Evolutionary conservation across 2,113 vertebrate species (phyloP).

Genomic region (Nasalis larvatus): DNA sequence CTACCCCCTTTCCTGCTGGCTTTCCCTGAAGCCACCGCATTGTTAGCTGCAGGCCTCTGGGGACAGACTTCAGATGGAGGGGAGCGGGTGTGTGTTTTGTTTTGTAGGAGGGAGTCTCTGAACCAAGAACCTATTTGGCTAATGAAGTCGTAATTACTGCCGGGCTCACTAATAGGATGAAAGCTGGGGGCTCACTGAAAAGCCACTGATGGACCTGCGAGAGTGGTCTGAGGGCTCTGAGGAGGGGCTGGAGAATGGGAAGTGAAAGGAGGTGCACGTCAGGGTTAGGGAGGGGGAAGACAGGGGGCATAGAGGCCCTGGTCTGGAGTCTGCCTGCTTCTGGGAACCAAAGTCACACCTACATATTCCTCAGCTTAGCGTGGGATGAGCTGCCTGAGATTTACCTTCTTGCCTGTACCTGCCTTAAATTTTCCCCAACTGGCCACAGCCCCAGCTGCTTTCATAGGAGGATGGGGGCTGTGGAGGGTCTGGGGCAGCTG

Average conservation of each 20-base stretch:
- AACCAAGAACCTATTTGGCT: constrained; percentile 76
- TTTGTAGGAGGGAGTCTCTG: constrained; percentile 61
- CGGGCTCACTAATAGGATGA: constrained; percentile 79
- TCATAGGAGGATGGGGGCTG: background rate
- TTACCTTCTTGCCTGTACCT: background rate
- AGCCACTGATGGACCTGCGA: constrained; percentile 59
- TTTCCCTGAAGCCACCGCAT: constrained; percentile 64
- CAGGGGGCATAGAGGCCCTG: background rate
- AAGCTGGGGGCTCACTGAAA: constrained; percentile 47
- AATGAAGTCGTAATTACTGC: constrained; percentile 85
- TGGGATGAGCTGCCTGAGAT: background rate
- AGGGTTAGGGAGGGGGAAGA: background rate
- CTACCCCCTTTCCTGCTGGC: background rate
- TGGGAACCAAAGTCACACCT: background rate
- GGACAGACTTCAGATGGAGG: constrained; percentile 55
- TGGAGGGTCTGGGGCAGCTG: background rate
- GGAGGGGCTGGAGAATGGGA: background rate
- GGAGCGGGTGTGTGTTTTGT: constrained; percentile 56
- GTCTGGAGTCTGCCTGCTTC: background rate
- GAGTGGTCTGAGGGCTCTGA: constrained; percentile 25
- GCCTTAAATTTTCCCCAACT: background rate
- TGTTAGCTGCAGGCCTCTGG: constrained; percentile 59
- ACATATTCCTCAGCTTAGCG: background rate
- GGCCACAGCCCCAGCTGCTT: background rate
- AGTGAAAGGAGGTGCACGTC: background rate